phyloP scores from a whole-genome alignment of 2,113 vertebrate species.

The Mormyrus iriodes region DNA sequence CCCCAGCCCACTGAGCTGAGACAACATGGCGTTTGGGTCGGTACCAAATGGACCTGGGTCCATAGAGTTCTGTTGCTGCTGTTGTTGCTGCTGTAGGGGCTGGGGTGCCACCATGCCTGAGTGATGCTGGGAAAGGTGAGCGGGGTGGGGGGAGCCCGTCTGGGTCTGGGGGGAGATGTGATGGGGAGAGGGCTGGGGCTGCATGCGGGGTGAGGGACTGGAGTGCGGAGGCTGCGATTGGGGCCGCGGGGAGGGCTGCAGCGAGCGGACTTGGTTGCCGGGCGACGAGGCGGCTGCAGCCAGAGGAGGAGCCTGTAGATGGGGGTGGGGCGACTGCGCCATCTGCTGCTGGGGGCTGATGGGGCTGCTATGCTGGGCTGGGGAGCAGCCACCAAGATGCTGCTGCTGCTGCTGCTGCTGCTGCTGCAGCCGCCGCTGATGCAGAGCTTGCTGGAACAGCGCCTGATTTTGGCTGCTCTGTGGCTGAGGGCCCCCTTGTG shows the following conservation, averaged over 20 bases:
- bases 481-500: constrained; percentile 48
- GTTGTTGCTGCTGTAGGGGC: constrained; percentile 75
- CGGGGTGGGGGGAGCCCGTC: constrained; percentile 88
- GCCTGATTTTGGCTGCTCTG: constrained; percentile 44
- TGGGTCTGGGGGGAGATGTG: constrained; percentile 94
- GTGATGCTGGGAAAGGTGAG: constrained; percentile 66
- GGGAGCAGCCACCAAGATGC: constrained; percentile 61
- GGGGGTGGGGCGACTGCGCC: constrained; percentile 73
- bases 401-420: constrained; percentile 51
- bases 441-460: constrained; percentile 77
- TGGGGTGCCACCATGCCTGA: constrained; percentile 73
- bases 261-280: constrained; percentile 90
- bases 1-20: constrained; percentile 84
- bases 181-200: constrained; percentile 85
- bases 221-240: constrained; percentile 94
- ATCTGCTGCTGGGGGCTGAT: constrained; percentile 82
- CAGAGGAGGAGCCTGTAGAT: constrained; percentile 79
- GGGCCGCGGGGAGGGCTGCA: constrained; percentile 87
- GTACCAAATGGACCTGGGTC: constrained; percentile 57
- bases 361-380: constrained; percentile 82
- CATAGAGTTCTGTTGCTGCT: constrained; percentile 79
- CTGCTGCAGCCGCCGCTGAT: constrained; percentile 73
- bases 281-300: constrained; percentile 63
- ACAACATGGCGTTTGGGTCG: constrained; percentile 75
- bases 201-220: constrained; percentile 75